A percentile compares a stretch with the other conserved stretches of the same genome.
phyloP scores from a whole-genome alignment of 30 jellyfish, hydroid and myxozoan genomes.

The Sanderia malayensis region DNA sequence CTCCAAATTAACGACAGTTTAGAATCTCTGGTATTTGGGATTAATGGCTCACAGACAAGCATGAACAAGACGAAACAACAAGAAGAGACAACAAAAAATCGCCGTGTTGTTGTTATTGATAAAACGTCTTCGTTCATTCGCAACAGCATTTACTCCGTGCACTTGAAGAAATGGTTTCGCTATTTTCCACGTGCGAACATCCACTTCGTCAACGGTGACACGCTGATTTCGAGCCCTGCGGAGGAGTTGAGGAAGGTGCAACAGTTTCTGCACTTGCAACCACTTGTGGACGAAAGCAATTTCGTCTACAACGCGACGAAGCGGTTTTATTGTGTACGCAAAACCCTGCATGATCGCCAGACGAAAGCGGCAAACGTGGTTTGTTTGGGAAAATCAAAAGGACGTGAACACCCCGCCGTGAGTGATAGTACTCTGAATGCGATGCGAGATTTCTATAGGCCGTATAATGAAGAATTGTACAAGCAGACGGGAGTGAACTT shows the following conservation, averaged over 20 bases:
- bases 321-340: slow-evolving; percentile 74
- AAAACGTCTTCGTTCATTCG: slow-evolving; percentile 12
- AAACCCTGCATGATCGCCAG: slow-evolving; percentile 11
- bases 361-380: background rate
- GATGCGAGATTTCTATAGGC: slow-evolving; percentile 67
- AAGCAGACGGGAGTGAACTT: slow-evolving; percentile 51
- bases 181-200: slow-evolving; percentile 67
- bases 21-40: slow-evolving; percentile 28
- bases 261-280: slow-evolving; percentile 70
- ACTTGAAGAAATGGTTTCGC: slow-evolving; percentile 67
- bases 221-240: slow-evolving; percentile 70
- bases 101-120: background rate
- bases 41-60: slow-evolving; percentile 4
- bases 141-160: slow-evolving; percentile 57
- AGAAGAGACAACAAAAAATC: no score
- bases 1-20: slow-evolving; percentile 13
- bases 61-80: no score
- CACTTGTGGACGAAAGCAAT: slow-evolving; percentile 31
- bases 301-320: slow-evolving; percentile 73
- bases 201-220: slow-evolving; percentile 86
- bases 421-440: slow-evolving; percentile 36
- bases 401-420: slow-evolving; percentile 84
- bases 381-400: slow-evolving; percentile 87
- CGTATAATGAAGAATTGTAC: slow-evolving; percentile 71
- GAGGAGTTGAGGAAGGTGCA: slow-evolving; percentile 68